Conservation (phyloP, 2,797 vertebrate species). For the Poecilia gillii region DNA sequence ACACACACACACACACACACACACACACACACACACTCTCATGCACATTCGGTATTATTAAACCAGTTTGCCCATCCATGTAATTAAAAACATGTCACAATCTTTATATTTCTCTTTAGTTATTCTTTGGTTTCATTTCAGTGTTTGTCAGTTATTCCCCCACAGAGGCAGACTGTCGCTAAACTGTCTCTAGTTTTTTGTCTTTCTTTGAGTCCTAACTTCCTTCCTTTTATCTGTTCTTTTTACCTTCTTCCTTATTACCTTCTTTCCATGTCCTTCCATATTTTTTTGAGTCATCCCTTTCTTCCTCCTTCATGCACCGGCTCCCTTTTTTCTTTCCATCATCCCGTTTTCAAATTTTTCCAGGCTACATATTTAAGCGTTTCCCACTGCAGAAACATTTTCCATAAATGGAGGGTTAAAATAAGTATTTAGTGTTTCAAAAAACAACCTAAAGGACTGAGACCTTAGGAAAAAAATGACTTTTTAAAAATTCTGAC, state of each 20-base stretch:
- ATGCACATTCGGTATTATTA: not conserved
- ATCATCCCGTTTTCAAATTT: not conserved
- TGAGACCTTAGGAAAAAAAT: not conserved
- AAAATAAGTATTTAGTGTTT: not conserved
- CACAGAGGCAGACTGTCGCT: not conserved
- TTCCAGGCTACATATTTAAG: not conserved
- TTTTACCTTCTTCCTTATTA: not conserved
- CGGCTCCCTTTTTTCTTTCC: not conserved
- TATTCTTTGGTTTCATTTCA: not conserved
- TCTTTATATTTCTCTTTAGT: not conserved
- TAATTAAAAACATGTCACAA: not conserved
- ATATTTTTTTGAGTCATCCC: not conserved
- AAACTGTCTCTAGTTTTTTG: not conserved
- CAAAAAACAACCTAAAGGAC: not conserved
- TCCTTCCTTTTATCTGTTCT: not conserved
- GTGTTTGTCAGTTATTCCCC: not conserved
- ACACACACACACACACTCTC: not conserved
- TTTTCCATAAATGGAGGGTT: not conserved
- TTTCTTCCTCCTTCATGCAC: not conserved
- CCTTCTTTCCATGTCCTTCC: not conserved
- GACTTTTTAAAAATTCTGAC: not conserved
- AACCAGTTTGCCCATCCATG: not conserved
- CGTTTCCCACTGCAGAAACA: not conserved
- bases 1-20: not conserved
- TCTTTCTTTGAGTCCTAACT: not conserved